Evolutionary conservation across 2,113 vertebrate species (phyloP).

Genomic region (Phylloscopus whistleri): DNA sequence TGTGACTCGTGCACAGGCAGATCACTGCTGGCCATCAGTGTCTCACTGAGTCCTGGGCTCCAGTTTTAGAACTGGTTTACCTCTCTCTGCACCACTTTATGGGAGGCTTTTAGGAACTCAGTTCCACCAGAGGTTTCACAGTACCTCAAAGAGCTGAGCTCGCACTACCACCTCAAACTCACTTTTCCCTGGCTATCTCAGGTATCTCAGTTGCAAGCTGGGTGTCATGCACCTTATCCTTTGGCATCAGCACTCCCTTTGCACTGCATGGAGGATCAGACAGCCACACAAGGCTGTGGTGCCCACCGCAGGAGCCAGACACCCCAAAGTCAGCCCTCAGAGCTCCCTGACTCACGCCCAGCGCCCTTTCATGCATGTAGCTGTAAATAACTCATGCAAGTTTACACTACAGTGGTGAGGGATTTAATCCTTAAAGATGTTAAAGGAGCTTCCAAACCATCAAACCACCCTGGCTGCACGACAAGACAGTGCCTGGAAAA

Average conservation of each 20-base stretch:
- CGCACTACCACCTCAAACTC: neutral
- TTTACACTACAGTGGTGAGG: neutral
- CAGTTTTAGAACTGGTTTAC: neutral
- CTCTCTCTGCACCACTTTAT: neutral
- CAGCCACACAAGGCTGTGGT: neutral
- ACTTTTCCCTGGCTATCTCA: neutral
- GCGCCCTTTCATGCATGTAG: neutral
- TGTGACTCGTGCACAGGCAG: fast-evolving
- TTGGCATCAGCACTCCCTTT: neutral
- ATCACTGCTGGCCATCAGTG: neutral
- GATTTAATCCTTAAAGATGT: slow-evolving; percentile 11
- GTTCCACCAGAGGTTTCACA: neutral
- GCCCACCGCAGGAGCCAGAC: neutral
- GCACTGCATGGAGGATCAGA: neutral
- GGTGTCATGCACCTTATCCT: neutral
- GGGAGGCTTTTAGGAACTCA: neutral
- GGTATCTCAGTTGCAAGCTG: neutral
- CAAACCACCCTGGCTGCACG: neutral
- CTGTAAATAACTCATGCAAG: slow-evolving; percentile 29
- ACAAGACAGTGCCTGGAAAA: neutral
- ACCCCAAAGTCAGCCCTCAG: neutral
- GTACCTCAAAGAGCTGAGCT: neutral
- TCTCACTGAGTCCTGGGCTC: neutral
- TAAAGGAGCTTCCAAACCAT: neutral
- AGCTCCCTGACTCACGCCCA: neutral